phyloP scores from a whole-genome alignment of 2,888 invertebrate genomes.

The Ectemnius cavifrons region DNA sequence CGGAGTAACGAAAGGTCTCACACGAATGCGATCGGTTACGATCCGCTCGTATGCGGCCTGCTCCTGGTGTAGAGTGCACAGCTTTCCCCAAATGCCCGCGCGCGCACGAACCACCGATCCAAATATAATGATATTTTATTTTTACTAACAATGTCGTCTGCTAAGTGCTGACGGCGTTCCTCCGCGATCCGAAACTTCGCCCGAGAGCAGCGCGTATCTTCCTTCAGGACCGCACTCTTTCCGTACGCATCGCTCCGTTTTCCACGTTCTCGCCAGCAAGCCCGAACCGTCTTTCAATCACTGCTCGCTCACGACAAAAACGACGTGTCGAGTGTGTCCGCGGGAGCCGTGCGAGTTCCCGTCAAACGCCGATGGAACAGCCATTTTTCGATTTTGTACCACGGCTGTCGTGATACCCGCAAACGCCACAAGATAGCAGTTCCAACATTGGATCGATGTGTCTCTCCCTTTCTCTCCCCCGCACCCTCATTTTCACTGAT shows the following conservation, averaged over 20 bases:
- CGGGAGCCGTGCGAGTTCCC: slow-evolving; percentile 49
- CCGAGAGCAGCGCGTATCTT: slow-evolving; percentile 25
- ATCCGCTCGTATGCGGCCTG: not conserved
- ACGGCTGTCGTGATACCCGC: slow-evolving; percentile 44
- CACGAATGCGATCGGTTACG: slow-evolving; percentile 1
- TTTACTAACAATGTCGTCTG: slow-evolving; percentile 73
- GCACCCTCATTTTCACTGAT: not conserved
- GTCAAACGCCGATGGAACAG: slow-evolving; percentile 63
- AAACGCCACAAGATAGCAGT: slow-evolving; percentile 56
- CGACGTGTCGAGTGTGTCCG: slow-evolving; percentile 14
- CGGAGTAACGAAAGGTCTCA: not conserved
- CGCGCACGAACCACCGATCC: slow-evolving; percentile 59
- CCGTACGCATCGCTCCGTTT: slow-evolving; percentile 35
- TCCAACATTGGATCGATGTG: slow-evolving; percentile 53
- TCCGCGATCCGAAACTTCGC: slow-evolving; percentile 18
- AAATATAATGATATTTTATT: slow-evolving; percentile 73
- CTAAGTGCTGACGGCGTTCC: slow-evolving; percentile 53
- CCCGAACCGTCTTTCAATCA: slow-evolving; percentile 30
- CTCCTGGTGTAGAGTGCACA: not conserved
- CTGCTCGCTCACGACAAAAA: slow-evolving; percentile 26
- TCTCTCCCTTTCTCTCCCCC: slow-evolving; percentile 18
- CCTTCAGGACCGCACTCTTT: slow-evolving; percentile 34
- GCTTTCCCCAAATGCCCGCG: slow-evolving; percentile 33
- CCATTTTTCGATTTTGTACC: slow-evolving; percentile 65
- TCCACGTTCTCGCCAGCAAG: slow-evolving; percentile 12